Percentiles rank a stretch among this genome's conserved stretches.
Evolutionary conservation across 2,797 vertebrate genomes (phyloP).

Genomic region (Amniataba percoides): DNA sequence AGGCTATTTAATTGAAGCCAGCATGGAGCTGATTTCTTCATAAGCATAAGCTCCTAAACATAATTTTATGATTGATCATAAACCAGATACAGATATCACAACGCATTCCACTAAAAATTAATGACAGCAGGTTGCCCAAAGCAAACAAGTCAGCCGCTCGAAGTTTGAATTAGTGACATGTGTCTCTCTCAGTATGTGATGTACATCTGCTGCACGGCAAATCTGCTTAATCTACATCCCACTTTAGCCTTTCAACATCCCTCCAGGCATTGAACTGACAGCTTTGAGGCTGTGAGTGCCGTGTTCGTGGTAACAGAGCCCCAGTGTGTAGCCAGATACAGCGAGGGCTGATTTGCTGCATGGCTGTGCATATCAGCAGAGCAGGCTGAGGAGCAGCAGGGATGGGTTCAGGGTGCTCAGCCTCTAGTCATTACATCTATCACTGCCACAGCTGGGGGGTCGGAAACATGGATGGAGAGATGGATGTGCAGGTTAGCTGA

Average conservation of each 20-base stretch:
- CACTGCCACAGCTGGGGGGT: conserved; percentile 60
- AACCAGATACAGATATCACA: conserved; percentile 23
- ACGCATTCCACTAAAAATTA: conserved; percentile 26
- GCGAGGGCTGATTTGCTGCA: conserved; percentile 73
- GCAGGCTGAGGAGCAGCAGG: conserved; percentile 77
- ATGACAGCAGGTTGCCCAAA: conserved; percentile 55
- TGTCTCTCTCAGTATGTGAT: conserved; percentile 58
- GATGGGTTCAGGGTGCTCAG: conserved; percentile 67
- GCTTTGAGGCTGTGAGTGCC: conserved; percentile 50
- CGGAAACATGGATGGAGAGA: conserved; percentile 40
- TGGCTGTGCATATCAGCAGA: conserved; percentile 74
- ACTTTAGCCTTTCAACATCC: conserved; percentile 50
- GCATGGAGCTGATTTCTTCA: neutral
- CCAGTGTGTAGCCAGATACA: conserved; percentile 63
- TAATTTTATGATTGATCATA: conserved; percentile 26
- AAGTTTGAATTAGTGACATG: conserved; percentile 66
- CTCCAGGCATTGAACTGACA: conserved; percentile 56
- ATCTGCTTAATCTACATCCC: conserved; percentile 70
- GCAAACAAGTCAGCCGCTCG: conserved; percentile 51
- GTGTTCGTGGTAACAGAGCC: conserved; percentile 53
- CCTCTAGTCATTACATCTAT: conserved; percentile 70
- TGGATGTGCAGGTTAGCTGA: conserved; percentile 39
- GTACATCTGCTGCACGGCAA: conserved; percentile 72
- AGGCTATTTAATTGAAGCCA: neutral
- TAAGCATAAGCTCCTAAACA: neutral